Conservation (phyloP, 1,140 invertebrate species). For the Danaus melanippus region DNA sequence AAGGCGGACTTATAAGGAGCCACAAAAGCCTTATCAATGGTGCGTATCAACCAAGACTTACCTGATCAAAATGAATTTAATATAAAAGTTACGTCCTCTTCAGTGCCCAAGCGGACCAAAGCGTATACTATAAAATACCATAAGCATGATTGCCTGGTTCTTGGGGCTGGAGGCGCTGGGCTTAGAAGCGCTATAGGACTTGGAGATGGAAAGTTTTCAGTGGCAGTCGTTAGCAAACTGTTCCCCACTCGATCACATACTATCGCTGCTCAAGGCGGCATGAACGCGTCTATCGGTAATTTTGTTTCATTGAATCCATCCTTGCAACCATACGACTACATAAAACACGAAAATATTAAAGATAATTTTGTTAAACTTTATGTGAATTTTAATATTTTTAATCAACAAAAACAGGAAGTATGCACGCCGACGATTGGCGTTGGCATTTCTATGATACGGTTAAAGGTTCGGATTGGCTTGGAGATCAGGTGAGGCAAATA, state of each 20-base stretch:
- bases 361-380: too few species aligned
- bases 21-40: too few species aligned
- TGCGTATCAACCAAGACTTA: too few species aligned
- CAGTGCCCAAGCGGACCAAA: conserved; percentile 1
- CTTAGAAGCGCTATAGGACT: conserved; percentile 94
- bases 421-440: conserved; percentile 96
- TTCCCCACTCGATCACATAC: conserved; percentile 98
- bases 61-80: too few species aligned
- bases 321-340: background rate
- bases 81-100: background rate
- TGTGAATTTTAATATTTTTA: background rate
- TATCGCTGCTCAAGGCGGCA: conserved; percentile 97
- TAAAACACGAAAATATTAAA: too few species aligned
- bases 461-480: conserved; percentile 99
- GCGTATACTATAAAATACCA: conserved; percentile 76
- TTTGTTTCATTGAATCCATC: conserved; percentile 19
- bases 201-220: conserved; percentile 93
- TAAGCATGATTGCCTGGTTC: conserved; percentile 94
- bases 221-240: conserved; percentile 96
- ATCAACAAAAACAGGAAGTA: conserved; percentile 78
- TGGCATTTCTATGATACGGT: conserved; percentile 99
- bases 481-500: conserved; percentile 80
- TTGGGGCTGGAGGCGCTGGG: conserved; percentile 98
- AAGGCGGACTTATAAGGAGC: too few species aligned
- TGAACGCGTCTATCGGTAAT: conserved; percentile 89